phyloP scores from a whole-genome alignment of 2,113 vertebrate species.

The Rattus rattus region DNA sequence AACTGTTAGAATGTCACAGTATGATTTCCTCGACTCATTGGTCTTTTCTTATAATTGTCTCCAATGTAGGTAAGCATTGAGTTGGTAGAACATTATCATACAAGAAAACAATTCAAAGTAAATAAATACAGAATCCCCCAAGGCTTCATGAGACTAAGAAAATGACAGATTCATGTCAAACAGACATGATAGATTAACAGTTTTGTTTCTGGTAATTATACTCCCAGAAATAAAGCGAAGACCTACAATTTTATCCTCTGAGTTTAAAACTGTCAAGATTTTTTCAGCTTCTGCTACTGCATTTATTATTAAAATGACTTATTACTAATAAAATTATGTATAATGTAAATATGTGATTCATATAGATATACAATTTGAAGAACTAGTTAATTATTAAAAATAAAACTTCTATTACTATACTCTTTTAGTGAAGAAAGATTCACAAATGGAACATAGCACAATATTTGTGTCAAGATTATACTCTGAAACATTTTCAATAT shows the following conservation, averaged over 20 bases:
- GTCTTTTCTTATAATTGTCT: not conserved
- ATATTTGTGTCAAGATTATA: not conserved
- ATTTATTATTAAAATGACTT: not conserved
- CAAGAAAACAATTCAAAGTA: conserved; percentile 9
- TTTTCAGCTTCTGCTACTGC: not conserved
- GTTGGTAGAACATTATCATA: not conserved
- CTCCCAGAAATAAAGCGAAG: not conserved
- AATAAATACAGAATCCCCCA: conserved; percentile 18
- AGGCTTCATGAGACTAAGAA: not conserved
- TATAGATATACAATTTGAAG: not conserved
- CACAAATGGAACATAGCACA: not conserved
- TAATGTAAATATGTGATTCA: not conserved
- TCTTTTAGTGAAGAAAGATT: not conserved
- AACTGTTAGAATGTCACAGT: not conserved
- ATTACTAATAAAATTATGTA: not conserved
- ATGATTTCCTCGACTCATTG: not conserved
- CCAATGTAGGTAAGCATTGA: conserved; percentile 2
- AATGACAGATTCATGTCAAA: conserved; percentile 14
- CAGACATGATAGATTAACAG: not conserved
- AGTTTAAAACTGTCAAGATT: not conserved
- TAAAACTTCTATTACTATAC: not conserved
- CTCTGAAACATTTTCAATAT: not conserved
- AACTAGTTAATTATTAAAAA: not conserved
- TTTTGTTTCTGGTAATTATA: conserved; percentile 31
- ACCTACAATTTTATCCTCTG: not conserved